Conservation (phyloP, 2,797 vertebrate species). For the Myiotriccus ornatus region DNA sequence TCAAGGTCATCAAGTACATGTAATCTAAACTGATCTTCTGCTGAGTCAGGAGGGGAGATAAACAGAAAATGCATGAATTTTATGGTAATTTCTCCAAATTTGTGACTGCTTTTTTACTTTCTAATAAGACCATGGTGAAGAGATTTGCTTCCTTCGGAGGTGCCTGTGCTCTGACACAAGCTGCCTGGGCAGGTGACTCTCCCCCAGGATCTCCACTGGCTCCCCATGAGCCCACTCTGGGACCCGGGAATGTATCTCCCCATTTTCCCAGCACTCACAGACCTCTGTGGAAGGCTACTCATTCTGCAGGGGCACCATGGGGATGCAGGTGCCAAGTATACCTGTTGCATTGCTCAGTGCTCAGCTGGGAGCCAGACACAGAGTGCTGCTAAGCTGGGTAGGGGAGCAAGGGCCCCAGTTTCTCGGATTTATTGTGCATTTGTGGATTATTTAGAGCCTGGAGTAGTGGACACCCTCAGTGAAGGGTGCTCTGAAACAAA, state of each 20-base stretch:
- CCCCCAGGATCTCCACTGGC: background rate
- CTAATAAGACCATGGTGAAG: background rate
- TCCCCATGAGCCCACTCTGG: background rate
- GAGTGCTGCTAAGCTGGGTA: background rate
- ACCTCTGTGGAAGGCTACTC: background rate
- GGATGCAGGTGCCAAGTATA: background rate
- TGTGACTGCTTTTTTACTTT: background rate
- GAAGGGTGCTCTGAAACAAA: background rate
- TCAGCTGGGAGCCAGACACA: background rate
- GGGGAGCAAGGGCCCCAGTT: background rate
- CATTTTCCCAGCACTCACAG: background rate
- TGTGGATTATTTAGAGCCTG: background rate
- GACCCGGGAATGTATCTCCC: background rate
- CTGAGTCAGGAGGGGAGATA: background rate
- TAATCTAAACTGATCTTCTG: background rate
- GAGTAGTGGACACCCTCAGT: background rate
- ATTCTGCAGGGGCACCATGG: fast-evolving
- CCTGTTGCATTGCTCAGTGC: fast-evolving
- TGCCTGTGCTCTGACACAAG: background rate
- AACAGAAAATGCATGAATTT: background rate
- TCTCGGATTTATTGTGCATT: background rate
- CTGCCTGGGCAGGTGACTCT: background rate
- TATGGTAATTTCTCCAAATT: background rate
- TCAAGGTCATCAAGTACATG: background rate
- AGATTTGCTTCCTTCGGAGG: background rate